phyloP scores from a whole-genome alignment of 2,113 vertebrate species.

The Phrynocephalus versicolor region DNA sequence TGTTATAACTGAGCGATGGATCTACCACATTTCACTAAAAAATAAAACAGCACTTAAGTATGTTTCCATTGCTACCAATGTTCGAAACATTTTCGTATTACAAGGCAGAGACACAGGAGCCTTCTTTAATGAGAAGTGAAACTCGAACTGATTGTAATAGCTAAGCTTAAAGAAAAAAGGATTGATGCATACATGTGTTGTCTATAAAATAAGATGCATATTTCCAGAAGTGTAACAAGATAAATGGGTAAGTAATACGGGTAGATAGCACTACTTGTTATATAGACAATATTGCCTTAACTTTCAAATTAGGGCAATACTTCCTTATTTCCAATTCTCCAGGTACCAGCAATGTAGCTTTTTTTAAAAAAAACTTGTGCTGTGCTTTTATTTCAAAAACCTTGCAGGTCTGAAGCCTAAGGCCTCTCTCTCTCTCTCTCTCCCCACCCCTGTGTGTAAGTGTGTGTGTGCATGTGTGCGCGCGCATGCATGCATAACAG shows the following conservation, averaged over 20 bases:
- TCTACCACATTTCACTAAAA: neutral
- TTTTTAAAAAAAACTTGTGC: no score
- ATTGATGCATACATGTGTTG: neutral
- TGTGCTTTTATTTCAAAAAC: neutral
- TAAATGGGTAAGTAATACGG: neutral
- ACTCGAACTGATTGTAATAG: neutral
- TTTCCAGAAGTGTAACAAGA: neutral
- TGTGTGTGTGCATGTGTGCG: no score
- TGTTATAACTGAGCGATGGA: neutral
- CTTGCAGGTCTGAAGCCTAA: neutral
- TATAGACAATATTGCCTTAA: neutral
- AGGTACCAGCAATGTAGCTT: no score
- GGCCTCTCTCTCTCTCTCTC: no score
- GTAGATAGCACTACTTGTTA: neutral
- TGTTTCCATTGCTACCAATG: neutral
- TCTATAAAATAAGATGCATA: neutral
- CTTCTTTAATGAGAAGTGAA: neutral
- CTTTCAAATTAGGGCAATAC: neutral
- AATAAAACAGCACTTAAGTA: no score
- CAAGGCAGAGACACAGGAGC: neutral
- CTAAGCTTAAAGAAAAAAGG: no score
- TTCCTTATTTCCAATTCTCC: no score
- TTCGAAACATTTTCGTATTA: neutral
- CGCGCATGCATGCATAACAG: neutral
- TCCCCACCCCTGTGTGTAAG: no score